phyloP scores from a whole-genome alignment of 2,888 invertebrate species.

The Acrocyrtus sp. region DNA sequence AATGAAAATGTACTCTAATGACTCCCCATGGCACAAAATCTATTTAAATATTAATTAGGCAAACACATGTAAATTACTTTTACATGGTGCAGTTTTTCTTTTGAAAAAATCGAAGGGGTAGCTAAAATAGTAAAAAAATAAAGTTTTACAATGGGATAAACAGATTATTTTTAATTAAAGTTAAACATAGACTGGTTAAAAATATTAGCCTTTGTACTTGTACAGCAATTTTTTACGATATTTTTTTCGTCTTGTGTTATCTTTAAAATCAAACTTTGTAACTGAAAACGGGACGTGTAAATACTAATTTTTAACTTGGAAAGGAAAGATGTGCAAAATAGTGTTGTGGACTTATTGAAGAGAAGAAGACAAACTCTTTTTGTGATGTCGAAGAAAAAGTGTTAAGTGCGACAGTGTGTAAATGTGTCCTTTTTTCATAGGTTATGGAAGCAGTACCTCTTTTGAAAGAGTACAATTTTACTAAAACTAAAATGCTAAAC shows the following conservation, averaged over 20 bases:
- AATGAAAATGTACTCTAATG: too few relatives aligned
- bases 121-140: background rate
- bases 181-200: background rate
- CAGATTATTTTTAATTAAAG: conserved; percentile 14
- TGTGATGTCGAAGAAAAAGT: background rate
- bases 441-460: conserved; percentile 2
- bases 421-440: background rate
- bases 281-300: too few relatives aligned
- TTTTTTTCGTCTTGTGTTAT: too few relatives aligned
- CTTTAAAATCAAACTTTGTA: too few relatives aligned
- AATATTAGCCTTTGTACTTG: background rate
- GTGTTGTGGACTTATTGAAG: too few relatives aligned
- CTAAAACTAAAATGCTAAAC: conserved; percentile 1
- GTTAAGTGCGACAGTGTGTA: background rate
- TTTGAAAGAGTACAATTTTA: conserved; percentile 12
- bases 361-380: too few relatives aligned
- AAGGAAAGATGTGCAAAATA: too few relatives aligned
- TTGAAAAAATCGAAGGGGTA: conserved; percentile 16
- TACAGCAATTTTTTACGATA: background rate
- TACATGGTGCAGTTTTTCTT: conserved; percentile 15
- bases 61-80: background rate
- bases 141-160: background rate
- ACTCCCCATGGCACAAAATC: too few relatives aligned
- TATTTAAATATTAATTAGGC: background rate
- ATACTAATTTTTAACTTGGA: too few relatives aligned